Percentiles rank a stretch among this genome's conserved stretches.
These are phyloP conservation scores for Aproaerema taeniolella DNA, from an alignment of 2,888 invertebrate genomes.

Conservation along the genomic window DNA sequence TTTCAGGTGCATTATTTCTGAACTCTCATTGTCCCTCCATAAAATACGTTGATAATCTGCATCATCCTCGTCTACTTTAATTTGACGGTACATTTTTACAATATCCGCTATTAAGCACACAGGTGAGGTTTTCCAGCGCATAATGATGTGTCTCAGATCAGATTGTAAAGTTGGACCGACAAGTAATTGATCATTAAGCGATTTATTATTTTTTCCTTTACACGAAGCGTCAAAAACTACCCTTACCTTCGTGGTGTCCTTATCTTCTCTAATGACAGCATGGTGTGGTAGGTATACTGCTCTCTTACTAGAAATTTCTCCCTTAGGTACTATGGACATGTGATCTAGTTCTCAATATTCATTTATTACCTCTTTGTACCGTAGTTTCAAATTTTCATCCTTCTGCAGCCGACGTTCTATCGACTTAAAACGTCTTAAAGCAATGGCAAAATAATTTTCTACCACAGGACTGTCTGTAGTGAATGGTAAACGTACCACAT, in stretches of 20 bases:
- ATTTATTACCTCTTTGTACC: slow-evolving; percentile 21
- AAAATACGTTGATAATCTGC: slow-evolving; percentile 14
- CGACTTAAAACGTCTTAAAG: too few species aligned
- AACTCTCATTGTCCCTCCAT: slow-evolving; percentile 13
- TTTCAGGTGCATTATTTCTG: slow-evolving; percentile 17
- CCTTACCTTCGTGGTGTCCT: slow-evolving; percentile 19
- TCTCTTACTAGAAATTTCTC: slow-evolving; percentile 9
- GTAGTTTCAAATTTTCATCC: slow-evolving; percentile 16
- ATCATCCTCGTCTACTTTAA: slow-evolving; percentile 8
- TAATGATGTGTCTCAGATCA: slow-evolving; percentile 21
- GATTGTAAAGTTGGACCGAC: slow-evolving; percentile 23
- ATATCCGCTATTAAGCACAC: slow-evolving; percentile 19
- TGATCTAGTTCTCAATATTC: slow-evolving; percentile 22
- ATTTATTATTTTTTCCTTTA: slow-evolving; percentile 10
- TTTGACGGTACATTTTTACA: slow-evolving; percentile 28
- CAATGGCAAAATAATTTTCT: too few species aligned
- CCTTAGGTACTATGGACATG: slow-evolving; percentile 16
- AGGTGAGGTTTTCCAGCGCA: slow-evolving; percentile 17
- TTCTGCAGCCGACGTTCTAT: slow-evolving; percentile 18
- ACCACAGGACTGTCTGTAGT: too few species aligned
- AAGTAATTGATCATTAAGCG: slow-evolving; percentile 21
- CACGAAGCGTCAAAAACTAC: slow-evolving; percentile 23
- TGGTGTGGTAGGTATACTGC: slow-evolving; percentile 29
- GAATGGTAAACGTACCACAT: too few species aligned
- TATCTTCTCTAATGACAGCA: slow-evolving; percentile 24